Percentiles rank a stretch among this genome's conserved stretches.
phyloP scores from a whole-genome alignment of 2,797 vertebrate genomes.

The Coregonus sp. region DNA sequence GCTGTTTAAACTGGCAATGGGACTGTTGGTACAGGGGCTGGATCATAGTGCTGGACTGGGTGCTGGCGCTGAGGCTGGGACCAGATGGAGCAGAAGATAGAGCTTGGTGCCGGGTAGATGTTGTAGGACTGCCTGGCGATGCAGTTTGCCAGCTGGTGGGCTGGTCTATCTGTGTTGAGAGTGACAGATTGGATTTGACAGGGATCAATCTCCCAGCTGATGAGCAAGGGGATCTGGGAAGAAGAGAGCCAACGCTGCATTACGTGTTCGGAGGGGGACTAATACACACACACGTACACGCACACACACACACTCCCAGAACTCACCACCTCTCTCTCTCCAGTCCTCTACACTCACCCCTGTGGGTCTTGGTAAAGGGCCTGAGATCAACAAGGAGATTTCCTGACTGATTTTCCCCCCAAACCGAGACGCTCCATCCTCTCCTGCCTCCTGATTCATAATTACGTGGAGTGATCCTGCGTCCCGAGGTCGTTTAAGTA shows the following conservation, averaged over 20 bases:
- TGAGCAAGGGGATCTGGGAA: conserved; percentile 59
- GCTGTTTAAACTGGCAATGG: neutral
- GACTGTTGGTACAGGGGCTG: no score
- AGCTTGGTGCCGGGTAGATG: neutral
- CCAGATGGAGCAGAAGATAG: no score
- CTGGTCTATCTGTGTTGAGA: conserved; percentile 30
- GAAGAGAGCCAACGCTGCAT: conserved; percentile 46
- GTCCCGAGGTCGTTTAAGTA: conserved; percentile 61
- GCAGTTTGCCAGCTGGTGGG: neutral
- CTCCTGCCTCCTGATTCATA: conserved; percentile 54
- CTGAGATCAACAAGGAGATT: conserved; percentile 46
- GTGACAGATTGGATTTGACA: conserved; percentile 72
- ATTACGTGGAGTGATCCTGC: conserved; percentile 57
- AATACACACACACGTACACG: conserved; percentile 3
- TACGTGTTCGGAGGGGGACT: neutral
- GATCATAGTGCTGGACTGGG: no score
- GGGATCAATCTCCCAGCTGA: conserved; percentile 70
- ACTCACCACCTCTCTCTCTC: neutral
- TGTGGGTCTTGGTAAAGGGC: conserved; percentile 31
- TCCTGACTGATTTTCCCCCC: conserved; percentile 37
- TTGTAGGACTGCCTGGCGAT: neutral
- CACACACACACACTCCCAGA: conserved; percentile 8
- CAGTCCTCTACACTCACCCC: conserved; percentile 15
- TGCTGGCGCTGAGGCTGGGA: neutral
- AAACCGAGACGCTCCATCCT: conserved; percentile 35